Base-by-base conservation (phyloP, 2,888 invertebrate genomes). In the Dendrolimus houi region DNA sequence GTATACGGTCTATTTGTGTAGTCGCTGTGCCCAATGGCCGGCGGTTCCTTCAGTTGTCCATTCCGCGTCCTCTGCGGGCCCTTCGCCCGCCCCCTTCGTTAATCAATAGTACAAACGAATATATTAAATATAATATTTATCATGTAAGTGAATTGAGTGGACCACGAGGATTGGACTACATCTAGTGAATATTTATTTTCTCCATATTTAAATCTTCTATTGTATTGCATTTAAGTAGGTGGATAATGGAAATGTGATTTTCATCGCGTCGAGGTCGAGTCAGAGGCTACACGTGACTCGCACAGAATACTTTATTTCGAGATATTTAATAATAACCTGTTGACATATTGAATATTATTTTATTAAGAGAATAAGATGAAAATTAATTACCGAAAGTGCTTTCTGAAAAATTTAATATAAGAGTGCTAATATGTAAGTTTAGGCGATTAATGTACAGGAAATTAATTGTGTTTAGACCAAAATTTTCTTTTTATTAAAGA, bases 41-140 rank as follows among this genome's bases (percentile, higher is more conserved):
- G 62, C 62, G 61, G 60, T 57, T 59, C 58, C 60, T 47, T 57
- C 60, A 58, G 56, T 58, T 58, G 54, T 57, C 61, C 56, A 58
- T 56, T 56, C 56, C 56, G 55, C 60, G 57, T 57, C 57, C 56
- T 56, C 55, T 60, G 56, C 57, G 57, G 55, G 59, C 54, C 57
- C 63, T 66, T 54, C 64, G 69, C 69, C 68, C 67, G 65, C 71
- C 66, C 69, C 67, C 71, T 74, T 74, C 71, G 69, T 72, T 77
- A 74, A 81, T 81, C 81, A 71, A 87, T 87, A 89, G 89, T 89
- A 89, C 89, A 89, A 89, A 87, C 69, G 74, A 74, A 67, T 75
- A 76, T 79, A 80, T 81, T 78, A 78, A 82, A 77, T 86, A 81
- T 81, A 77, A 85, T 79, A 79, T 47, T 12, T 47, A 47, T 47